Evolutionary conservation across 1,140 invertebrate genomes (phyloP), one percentile per base, ranked within the genome.

Genomic region (Caenorhabditis elegans): DNA sequence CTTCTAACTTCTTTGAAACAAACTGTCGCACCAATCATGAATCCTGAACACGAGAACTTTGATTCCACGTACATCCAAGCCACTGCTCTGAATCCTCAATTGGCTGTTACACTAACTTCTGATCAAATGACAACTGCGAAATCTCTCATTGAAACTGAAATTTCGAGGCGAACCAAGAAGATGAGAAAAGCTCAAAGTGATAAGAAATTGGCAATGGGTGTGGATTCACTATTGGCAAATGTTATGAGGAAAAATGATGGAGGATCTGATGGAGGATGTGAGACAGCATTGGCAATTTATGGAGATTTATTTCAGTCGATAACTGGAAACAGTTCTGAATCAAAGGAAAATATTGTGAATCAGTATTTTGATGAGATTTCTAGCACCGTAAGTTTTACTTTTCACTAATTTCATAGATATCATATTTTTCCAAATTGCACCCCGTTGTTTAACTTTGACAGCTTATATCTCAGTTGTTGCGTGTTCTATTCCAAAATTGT

Each of bases 361-460:
- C 26, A 86, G 15, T 86, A 86, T 39, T 87, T 86, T 49, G 86
- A 86, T 70, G 86, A 86, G 36, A 48, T 86, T 31, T 39, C 55
- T 24, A 65, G 22, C 43, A 43, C 31, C 0, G 77, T 78, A 24
- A 78, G 77, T 55, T 78, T 26, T 10, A 13, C 4, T 49, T 49
- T 34, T 2, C 0, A 11, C 43, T 70, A 11, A n/a, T 34, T 28
- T 34, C n/a, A 53, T 53, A 53, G 49, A 5, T 53, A n/a, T n/a
- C n/a, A n/a, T n/a, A n/a, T n/a, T n/a, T n/a, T n/a, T n/a, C n/a
- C n/a, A n/a, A n/a, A n/a, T n/a, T n/a, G n/a, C n/a, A n/a, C n/a
- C n/a, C n/a, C n/a, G n/a, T n/a, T n/a, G n/a, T n/a, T n/a, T n/a
- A n/a, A n/a, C n/a, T n/a, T n/a, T n/a, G n/a, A n/a, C n/a, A n/a